Conservation (phyloP, 2,797 vertebrate genomes). For the Synaphobranchus kaupii region DNA sequence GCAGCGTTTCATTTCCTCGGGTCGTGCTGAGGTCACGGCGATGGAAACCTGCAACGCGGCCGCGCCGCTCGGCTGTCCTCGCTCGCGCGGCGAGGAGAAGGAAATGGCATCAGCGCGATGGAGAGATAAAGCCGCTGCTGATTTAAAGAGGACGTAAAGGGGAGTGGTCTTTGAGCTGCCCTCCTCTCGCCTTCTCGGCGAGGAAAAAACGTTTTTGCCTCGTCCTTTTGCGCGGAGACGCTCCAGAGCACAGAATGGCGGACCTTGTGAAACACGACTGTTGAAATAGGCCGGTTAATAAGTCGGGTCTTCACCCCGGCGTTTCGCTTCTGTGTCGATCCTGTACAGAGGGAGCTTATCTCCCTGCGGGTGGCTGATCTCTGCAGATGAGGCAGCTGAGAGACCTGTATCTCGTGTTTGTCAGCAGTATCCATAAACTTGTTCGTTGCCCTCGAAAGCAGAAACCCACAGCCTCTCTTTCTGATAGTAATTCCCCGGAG, state of each 20-base stretch:
- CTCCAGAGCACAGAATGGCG: background rate
- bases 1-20: background rate
- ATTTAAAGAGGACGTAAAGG: background rate
- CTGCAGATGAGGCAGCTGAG: background rate
- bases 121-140: background rate
- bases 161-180: background rate
- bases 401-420: slow-evolving; percentile 5
- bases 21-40: background rate
- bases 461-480: background rate
- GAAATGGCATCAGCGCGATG: background rate
- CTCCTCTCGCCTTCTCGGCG: background rate
- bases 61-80: background rate
- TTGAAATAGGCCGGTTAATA: background rate
- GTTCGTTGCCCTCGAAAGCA: background rate
- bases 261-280: background rate
- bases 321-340: background rate
- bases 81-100: background rate
- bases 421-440: background rate
- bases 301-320: background rate
- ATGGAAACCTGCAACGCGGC: background rate
- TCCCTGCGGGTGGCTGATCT: background rate
- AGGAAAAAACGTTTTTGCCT: background rate
- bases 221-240: too few relatives aligned
- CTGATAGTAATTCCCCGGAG: slow-evolving; percentile 5
- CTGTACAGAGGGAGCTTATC: background rate